Conservation (phyloP, 2,797 vertebrate genomes). For the Harpagifer antarcticus region DNA sequence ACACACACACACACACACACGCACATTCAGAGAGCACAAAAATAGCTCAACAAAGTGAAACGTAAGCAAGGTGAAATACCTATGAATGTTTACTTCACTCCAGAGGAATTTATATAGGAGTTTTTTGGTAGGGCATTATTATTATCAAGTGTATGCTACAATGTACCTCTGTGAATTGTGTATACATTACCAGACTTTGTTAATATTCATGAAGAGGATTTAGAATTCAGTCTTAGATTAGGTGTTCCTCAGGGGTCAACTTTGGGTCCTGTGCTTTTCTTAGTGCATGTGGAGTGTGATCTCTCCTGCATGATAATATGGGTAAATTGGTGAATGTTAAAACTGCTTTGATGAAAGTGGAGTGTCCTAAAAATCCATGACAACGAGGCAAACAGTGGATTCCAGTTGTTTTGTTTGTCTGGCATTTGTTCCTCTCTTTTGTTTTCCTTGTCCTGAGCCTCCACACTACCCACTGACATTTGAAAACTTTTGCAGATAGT, state of each 20-base stretch:
- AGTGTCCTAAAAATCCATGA: too few species aligned
- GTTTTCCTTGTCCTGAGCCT: too few species aligned
- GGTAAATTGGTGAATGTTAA: neutral
- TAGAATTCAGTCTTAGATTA: neutral
- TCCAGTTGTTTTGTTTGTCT: too few species aligned
- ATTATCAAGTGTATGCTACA: neutral
- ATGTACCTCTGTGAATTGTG: neutral
- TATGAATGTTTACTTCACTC: slow-evolving; percentile 29
- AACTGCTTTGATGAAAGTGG: too few species aligned
- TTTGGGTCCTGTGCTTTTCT: slow-evolving; percentile 3
- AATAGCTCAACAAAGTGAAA: slow-evolving; percentile 43
- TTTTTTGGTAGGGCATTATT: neutral
- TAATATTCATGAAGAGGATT: slow-evolving; percentile 6
- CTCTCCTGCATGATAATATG: neutral
- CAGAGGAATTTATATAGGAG: slow-evolving; percentile 24
- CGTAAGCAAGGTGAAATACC: slow-evolving; percentile 41
- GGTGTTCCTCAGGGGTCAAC: slow-evolving; percentile 20
- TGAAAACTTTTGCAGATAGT: too few species aligned
- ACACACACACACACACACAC: slow-evolving; percentile 59
- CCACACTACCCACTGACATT: too few species aligned
- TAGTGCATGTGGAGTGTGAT: neutral
- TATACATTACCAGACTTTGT: neutral
- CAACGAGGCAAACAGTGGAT: too few species aligned
- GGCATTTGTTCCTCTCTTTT: too few species aligned
- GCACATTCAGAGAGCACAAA: slow-evolving; percentile 47